Conservation (phyloP, 2,888 invertebrate species). For the Abrostola triplasia region DNA sequence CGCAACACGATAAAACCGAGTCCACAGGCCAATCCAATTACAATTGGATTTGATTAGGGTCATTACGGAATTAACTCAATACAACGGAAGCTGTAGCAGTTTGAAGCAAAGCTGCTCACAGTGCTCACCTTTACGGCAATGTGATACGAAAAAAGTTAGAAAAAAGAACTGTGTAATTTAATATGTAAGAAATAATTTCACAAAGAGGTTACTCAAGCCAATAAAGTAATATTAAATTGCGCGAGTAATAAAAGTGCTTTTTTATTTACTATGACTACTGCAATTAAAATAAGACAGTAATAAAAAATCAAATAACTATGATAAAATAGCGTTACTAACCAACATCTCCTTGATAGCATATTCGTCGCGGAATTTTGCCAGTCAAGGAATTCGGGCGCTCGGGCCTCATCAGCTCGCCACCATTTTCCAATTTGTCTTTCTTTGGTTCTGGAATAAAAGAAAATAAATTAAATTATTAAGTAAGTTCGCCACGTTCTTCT, state of each 20-base stretch:
- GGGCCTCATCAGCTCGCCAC: conserved; percentile 89
- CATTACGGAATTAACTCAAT: conserved; percentile 1
- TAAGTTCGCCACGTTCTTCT: no score
- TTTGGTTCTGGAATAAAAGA: conserved; percentile 93
- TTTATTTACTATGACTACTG: not conserved
- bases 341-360: conserved; percentile 94
- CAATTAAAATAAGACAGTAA: conserved; percentile 1
- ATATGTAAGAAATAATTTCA: no score
- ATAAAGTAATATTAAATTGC: not conserved
- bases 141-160: not conserved
- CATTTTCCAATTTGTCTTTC: conserved; percentile 96
- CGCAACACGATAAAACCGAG: conserved; percentile 16
- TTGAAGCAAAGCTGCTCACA: not conserved
- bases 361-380: conserved; percentile 92
- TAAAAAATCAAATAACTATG: not conserved
- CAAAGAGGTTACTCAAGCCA: no score
- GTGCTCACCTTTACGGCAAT: no score
- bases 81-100: not conserved
- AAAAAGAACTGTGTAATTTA: not conserved
- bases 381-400: conserved; percentile 94
- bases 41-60: conserved; percentile 13
- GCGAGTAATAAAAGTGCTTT: conserved; percentile 1
- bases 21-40: conserved; percentile 31
- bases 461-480: conserved; percentile 28
- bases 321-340: conserved; percentile 65